A percentile compares a stretch with the other conserved stretches of the same genome.
phyloP scores from a whole-genome alignment of 2,113 vertebrate genomes.

The Dipodomys spectabilis region DNA sequence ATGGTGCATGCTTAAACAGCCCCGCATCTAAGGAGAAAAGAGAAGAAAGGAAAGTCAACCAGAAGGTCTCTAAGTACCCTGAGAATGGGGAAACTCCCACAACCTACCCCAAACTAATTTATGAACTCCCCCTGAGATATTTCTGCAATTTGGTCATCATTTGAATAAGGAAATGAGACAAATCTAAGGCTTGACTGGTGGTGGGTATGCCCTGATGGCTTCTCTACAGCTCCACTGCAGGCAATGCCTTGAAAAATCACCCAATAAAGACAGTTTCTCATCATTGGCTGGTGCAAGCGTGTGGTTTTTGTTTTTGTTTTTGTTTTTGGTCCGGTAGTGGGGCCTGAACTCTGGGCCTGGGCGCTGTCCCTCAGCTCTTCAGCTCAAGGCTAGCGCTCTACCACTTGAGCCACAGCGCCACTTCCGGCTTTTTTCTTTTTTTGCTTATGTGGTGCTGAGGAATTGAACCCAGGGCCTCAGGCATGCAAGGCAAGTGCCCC shows the following conservation, averaged over 20 bases:
- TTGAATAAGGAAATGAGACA: constrained; percentile 66
- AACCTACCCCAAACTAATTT: constrained; percentile 51
- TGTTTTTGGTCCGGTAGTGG: too few species aligned
- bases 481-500: too few species aligned
- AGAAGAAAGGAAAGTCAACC: constrained; percentile 52
- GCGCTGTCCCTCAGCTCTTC: too few species aligned
- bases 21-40: constrained; percentile 42
- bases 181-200: constrained; percentile 41
- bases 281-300: background rate
- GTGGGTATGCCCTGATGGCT: constrained; percentile 65
- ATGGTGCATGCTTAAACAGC: constrained; percentile 93
- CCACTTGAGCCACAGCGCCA: too few species aligned
- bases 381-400: too few species aligned
- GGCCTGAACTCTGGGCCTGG: too few species aligned
- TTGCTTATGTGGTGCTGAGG: too few species aligned
- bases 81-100: constrained; percentile 62
- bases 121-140: constrained; percentile 32
- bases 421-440: too few species aligned
- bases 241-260: constrained; percentile 64
- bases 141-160: constrained; percentile 68
- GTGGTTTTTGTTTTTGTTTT: background rate
- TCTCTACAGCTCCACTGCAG: constrained; percentile 44
- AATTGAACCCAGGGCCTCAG: too few species aligned
- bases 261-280: constrained; percentile 83
- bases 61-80: constrained; percentile 60